Percentiles rank a stretch among this genome's conserved stretches.
These are phyloP conservation scores for Drosophila kikkawai DNA, from an alignment of 1,140 invertebrate species.

Conservation along the genomic window DNA sequence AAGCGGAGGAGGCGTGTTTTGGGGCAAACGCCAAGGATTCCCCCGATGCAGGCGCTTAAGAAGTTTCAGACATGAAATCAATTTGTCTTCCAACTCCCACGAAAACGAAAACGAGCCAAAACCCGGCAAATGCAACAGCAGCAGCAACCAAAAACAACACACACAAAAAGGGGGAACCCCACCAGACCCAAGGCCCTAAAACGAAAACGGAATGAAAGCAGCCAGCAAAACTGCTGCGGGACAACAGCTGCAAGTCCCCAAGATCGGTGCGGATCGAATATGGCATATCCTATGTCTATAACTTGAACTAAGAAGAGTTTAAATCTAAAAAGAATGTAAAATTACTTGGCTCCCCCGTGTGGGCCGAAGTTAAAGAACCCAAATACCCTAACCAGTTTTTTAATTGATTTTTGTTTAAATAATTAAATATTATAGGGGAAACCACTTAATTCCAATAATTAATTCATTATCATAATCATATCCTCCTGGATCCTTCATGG, in stretches of 20 bases:
- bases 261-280: not conserved
- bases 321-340: not conserved
- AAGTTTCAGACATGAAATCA: constrained; percentile 84
- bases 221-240: constrained; percentile 27
- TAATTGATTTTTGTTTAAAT: not conserved
- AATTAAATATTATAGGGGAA: not conserved
- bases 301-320: not conserved
- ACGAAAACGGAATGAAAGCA: constrained; percentile 35
- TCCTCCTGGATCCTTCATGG: not conserved
- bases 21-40: constrained; percentile 55
- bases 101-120: constrained; percentile 74
- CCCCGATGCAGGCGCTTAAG: constrained; percentile 76
- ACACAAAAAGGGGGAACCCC: constrained; percentile 7
- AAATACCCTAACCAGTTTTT: too few relatives aligned
- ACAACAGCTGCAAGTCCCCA: constrained; percentile 16
- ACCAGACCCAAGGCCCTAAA: constrained; percentile 8
- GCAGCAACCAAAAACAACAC: constrained; percentile 1
- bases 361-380: not conserved
- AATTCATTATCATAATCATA: constrained; percentile 3
- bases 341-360: not conserved
- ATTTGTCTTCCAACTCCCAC: constrained; percentile 82
- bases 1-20: not conserved
- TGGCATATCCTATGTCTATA: not conserved
- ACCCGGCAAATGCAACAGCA: constrained; percentile 36
- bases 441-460: constrained; percentile 5